Evolutionary conservation across 2,113 vertebrate species (phyloP).

Genomic region (Nycticryphes semicollaris): DNA sequence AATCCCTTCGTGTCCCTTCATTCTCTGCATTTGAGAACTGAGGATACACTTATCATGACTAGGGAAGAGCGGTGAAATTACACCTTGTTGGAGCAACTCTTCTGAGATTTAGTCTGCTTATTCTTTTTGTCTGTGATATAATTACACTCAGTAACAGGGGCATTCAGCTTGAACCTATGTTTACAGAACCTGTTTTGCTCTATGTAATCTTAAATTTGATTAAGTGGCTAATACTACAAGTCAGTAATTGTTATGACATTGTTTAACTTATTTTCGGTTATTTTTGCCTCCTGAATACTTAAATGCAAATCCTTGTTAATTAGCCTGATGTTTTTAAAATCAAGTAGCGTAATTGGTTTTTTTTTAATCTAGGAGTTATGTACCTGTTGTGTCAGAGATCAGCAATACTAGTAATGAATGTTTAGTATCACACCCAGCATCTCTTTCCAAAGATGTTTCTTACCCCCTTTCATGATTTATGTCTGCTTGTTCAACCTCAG

Average conservation of each 20-base stretch:
- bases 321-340: background rate
- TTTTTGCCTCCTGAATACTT: slow-evolving; percentile 3
- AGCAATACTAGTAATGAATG: background rate
- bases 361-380: background rate
- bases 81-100: slow-evolving; percentile 19
- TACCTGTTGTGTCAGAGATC: background rate
- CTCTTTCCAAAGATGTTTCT: background rate
- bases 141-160: background rate
- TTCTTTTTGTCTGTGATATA: slow-evolving; percentile 16
- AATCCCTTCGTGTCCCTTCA: background rate
- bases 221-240: background rate
- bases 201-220: background rate
- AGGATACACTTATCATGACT: background rate
- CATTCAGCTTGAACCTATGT: slow-evolving; percentile 1
- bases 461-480: background rate
- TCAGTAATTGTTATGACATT: background rate
- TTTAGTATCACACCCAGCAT: background rate
- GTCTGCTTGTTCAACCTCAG: background rate
- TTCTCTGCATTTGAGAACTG: background rate
- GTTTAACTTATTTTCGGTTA: background rate
- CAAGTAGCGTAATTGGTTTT: background rate
- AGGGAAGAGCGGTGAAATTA: background rate
- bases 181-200: slow-evolving; percentile 1
- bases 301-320: background rate
- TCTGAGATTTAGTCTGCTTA: background rate